Conservation (phyloP, 2,888 invertebrate species). For the Caenorhabditis sp. region DNA sequence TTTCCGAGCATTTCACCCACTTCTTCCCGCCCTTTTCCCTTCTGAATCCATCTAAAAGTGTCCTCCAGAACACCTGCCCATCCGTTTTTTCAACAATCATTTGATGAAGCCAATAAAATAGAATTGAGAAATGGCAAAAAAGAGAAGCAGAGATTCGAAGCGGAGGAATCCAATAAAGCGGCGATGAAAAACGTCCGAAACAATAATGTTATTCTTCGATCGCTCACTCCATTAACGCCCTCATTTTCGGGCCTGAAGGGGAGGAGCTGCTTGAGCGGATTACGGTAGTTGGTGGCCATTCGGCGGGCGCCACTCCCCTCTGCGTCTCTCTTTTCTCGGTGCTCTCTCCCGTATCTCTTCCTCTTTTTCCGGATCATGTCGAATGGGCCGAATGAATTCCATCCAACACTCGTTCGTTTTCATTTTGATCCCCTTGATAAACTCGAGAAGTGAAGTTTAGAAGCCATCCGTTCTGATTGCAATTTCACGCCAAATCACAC, state of each 20-base stretch:
- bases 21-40: not conserved
- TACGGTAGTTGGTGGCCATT: constrained; percentile 34
- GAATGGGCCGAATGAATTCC: too few relatives aligned
- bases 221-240: constrained; percentile 34
- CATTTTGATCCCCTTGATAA: too few relatives aligned
- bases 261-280: not conserved
- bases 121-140: not conserved
- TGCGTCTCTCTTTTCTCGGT: constrained; percentile 1
- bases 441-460: too few relatives aligned
- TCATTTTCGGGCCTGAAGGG: not conserved
- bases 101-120: not conserved
- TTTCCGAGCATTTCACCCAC: constrained; percentile 11
- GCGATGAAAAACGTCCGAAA: constrained; percentile 7
- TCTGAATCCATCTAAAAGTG: not conserved
- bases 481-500: too few relatives aligned
- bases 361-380: too few relatives aligned
- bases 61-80: constrained; percentile 11
- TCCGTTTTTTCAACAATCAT: not conserved
- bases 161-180: not conserved
- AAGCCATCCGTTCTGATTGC: too few relatives aligned
- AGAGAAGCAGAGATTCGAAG: not conserved
- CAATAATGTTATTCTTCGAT: constrained; percentile 42
- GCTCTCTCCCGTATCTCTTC: not conserved
- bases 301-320: constrained; percentile 9
- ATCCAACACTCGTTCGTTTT: not conserved